Evolutionary conservation across 92 coral and sea anemone genomes (phyloP).

Genomic region (Paragorgia papillata): DNA sequence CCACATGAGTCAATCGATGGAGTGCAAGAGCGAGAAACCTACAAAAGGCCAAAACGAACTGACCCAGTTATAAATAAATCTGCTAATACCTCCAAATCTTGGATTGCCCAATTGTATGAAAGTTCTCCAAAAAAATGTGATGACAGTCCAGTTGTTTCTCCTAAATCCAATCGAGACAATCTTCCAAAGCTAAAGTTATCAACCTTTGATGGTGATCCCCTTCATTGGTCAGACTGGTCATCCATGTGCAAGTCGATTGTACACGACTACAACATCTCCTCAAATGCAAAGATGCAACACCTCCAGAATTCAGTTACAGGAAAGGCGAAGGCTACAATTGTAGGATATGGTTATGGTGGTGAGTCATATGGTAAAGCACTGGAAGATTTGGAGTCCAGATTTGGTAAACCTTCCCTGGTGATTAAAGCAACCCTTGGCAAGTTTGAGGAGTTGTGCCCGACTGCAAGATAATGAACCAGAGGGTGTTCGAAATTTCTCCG

Average conservation of each 20-base stretch:
- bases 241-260: conserved; percentile 60
- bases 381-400: conserved; percentile 50
- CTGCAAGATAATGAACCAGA: conserved; percentile 42
- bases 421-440: conserved; percentile 41
- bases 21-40: background rate
- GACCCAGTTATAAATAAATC: no score
- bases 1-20: background rate
- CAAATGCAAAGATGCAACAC: conserved; percentile 55
- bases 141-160: background rate
- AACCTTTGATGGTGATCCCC: conserved; percentile 61
- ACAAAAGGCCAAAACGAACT: background rate
- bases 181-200: conserved; percentile 47
- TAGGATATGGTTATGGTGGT: conserved; percentile 58
- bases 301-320: conserved; percentile 59
- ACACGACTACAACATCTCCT: conserved; percentile 45
- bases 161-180: background rate
- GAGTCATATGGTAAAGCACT: conserved; percentile 54
- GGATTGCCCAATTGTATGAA: no score
- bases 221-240: conserved; percentile 59
- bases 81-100: no score
- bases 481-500: conserved; percentile 41
- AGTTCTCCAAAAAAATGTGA: background rate
- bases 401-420: conserved; percentile 53
- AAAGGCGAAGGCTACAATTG: conserved; percentile 53
- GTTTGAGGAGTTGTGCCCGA: conserved; percentile 10